phyloP scores from a whole-genome alignment of 2,888 invertebrate species.

The Chalcosyrphus nemorum region DNA sequence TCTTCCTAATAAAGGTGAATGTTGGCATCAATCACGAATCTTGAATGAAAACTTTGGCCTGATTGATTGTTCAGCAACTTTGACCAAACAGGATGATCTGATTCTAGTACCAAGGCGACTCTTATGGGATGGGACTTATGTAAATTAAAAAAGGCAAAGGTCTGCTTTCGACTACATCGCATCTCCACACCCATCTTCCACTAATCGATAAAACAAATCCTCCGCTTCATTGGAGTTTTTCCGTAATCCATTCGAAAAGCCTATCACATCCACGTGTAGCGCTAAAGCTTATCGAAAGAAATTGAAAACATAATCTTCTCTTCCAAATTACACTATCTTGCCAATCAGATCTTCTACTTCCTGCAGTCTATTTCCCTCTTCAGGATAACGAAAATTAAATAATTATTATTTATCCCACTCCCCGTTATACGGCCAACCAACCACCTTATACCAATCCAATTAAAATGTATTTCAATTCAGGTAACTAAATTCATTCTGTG shows the following conservation, averaged over 20 bases:
- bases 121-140: too few species aligned
- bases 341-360: not conserved
- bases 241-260: not conserved
- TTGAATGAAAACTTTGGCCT: too few species aligned
- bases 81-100: too few species aligned
- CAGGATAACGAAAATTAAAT: not conserved
- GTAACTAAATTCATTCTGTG: not conserved
- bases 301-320: not conserved
- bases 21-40: too few species aligned
- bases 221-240: not conserved
- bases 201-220: not conserved
- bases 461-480: constrained; percentile 6
- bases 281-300: not conserved
- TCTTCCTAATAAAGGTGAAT: too few species aligned
- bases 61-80: too few species aligned
- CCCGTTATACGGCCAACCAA: not conserved
- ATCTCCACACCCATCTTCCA: not conserved
- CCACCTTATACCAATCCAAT: constrained; percentile 22
- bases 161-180: not conserved
- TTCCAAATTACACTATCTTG: not conserved
- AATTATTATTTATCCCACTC: constrained; percentile 8
- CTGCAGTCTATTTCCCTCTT: not conserved
- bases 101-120: too few species aligned
- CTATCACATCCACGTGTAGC: not conserved
- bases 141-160: too few species aligned